Percentiles rank a stretch among this genome's conserved stretches.
These are phyloP conservation scores for Lamellibrachia luymesi DNA, from an alignment of 1,140 invertebrate genomes.

Conservation along the genomic window DNA sequence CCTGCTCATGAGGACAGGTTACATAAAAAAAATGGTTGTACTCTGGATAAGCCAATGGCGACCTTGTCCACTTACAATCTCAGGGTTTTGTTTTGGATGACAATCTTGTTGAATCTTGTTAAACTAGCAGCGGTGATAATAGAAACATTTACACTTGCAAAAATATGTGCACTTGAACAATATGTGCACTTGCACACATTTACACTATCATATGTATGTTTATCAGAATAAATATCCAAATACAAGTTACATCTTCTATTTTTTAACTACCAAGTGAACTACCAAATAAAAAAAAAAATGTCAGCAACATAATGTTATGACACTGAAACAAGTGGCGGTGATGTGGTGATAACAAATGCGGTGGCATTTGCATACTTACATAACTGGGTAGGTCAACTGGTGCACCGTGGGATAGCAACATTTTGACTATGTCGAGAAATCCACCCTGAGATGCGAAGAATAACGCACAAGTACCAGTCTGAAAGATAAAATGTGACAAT, in stretches of 20 bases:
- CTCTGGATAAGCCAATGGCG: too few relatives aligned
- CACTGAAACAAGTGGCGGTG: not conserved
- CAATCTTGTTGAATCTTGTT: too few relatives aligned
- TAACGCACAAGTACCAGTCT: conserved; percentile 87
- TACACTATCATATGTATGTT: too few relatives aligned
- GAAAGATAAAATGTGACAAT: conserved; percentile 30
- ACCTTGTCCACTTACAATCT: too few relatives aligned
- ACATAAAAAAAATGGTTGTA: not conserved
- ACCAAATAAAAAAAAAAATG: not conserved
- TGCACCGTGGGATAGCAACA: conserved; percentile 75
- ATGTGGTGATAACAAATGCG: not conserved
- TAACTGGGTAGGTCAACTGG: conserved; percentile 76
- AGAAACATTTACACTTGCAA: not conserved
- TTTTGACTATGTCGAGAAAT: conserved; percentile 75
- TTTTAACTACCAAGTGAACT: too few relatives aligned
- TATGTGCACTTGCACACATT: too few relatives aligned
- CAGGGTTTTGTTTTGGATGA: too few relatives aligned
- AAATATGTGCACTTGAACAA: too few relatives aligned
- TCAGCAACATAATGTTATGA: not conserved
- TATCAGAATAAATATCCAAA: too few relatives aligned
- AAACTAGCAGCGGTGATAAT: not conserved
- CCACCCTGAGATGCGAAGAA: conserved; percentile 91
- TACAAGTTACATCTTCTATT: too few relatives aligned
- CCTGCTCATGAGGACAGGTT: too few relatives aligned
- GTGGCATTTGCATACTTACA: conserved; percentile 63